Percentiles rank a stretch among this genome's conserved stretches.
phyloP scores from a whole-genome alignment of 2,888 invertebrate species.

The Hipparchia sbordonii region DNA sequence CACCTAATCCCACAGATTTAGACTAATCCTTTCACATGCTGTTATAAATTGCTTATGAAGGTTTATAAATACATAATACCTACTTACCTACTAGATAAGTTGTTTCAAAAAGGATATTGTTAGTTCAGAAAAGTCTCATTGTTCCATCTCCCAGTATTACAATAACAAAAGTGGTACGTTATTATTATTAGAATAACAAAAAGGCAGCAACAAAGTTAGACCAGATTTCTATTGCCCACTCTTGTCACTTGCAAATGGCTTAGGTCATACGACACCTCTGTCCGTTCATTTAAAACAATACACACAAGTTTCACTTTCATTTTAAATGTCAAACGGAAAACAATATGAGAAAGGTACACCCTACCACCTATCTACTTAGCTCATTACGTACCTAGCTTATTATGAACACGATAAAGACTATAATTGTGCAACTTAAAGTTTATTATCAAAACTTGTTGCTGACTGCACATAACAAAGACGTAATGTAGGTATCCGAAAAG shows the following conservation, averaged over 20 bases:
- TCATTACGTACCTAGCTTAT: constrained; percentile 8
- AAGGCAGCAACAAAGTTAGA: background rate
- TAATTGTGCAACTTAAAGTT: background rate
- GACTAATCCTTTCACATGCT: too few relatives aligned
- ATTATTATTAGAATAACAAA: constrained; percentile 2
- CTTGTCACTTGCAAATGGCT: constrained; percentile 10
- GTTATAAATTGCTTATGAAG: too few relatives aligned
- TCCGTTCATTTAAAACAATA: constrained; percentile 35
- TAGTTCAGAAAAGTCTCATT: background rate
- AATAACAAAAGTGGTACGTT: constrained; percentile 7
- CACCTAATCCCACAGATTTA: too few relatives aligned
- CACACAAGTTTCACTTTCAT: constrained; percentile 38
- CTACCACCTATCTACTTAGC: background rate
- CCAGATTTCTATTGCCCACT: constrained; percentile 15
- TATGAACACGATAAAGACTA: background rate
- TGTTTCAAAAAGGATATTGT: background rate
- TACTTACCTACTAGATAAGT: background rate
- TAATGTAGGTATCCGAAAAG: constrained; percentile 13
- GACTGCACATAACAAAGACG: constrained; percentile 6
- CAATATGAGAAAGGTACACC: constrained; percentile 27
- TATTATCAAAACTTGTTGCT: background rate
- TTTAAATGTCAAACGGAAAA: constrained; percentile 35
- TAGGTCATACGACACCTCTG: constrained; percentile 35
- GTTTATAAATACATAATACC: too few relatives aligned
- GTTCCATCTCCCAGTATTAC: constrained; percentile 1